These are phyloP conservation scores for Microplitis demolitor DNA, from an alignment of 1,140 invertebrate species.

Conservation along the genomic window DNA sequence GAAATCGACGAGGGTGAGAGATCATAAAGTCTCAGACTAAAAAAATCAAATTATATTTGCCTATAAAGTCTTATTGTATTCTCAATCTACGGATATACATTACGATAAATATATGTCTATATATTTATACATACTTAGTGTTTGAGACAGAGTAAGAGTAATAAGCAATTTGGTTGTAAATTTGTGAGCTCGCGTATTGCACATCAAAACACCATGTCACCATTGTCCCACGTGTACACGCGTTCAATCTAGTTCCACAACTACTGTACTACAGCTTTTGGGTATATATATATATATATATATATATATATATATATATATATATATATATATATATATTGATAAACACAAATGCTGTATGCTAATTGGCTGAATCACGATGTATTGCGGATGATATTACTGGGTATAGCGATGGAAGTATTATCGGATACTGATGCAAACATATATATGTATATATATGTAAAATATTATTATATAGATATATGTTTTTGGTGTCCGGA, in stretches of 20 bases:
- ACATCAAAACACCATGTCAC: neutral
- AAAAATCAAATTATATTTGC: slow-evolving; percentile 15
- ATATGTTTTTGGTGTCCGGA: neutral
- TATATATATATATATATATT: neutral
- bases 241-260: neutral
- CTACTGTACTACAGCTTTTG: neutral
- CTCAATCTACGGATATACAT: neutral
- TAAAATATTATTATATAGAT: neutral
- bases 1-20: neutral
- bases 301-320: neutral
- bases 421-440: neutral
- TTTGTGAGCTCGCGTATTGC: neutral
- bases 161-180: neutral
- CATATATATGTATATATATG: neutral
- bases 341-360: neutral
- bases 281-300: neutral
- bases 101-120: too few relatives aligned
- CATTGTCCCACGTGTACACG: neutral
- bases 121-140: too few relatives aligned
- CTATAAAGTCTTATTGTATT: neutral
- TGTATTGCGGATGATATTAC: neutral
- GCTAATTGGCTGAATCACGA: slow-evolving; percentile 4
- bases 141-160: neutral
- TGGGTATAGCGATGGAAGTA: neutral
- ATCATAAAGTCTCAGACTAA: neutral